Evolutionary conservation across 2,888 invertebrate species (phyloP), one percentile per base, ranked within the genome.

Genomic region (Enoplolaimus lenunculus): DNA sequence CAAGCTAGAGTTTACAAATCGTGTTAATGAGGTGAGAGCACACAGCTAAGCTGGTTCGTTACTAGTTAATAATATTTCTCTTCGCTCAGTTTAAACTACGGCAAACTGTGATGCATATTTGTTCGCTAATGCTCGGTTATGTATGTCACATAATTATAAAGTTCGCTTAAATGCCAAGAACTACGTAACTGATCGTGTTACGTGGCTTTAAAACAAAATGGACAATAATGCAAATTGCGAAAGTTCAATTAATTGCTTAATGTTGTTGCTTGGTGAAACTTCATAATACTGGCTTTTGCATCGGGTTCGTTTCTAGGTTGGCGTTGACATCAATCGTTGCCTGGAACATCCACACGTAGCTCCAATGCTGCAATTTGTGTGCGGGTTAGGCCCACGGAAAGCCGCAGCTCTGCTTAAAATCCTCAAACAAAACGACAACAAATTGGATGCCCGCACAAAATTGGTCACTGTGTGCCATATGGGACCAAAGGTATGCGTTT

Each of bases 21-120:
- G 93, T 70, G 91, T 94, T 0, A 98, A 97, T 80, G 97, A 97
- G 85, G n/a, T n/a, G n/a, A n/a, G n/a, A n/a, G n/a, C n/a, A n/a
- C n/a, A n/a, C n/a, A n/a, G n/a, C n/a, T n/a, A n/a, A n/a, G n/a
- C n/a, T n/a, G n/a, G n/a, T n/a, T n/a, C n/a, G n/a, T n/a, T n/a
- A n/a, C n/a, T n/a, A n/a, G n/a, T n/a, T n/a, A n/a, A n/a, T n/a
- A n/a, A n/a, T n/a, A n/a, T n/a, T n/a, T n/a, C n/a, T n/a, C n/a
- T n/a, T n/a, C n/a, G n/a, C n/a, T n/a, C n/a, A n/a, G n/a, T n/a
- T n/a, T n/a, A n/a, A n/a, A n/a, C n/a, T n/a, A n/a, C n/a, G n/a
- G n/a, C n/a, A n/a, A n/a, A n/a, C n/a, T n/a, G n/a, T n/a, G n/a
- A n/a, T n/a, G n/a, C n/a, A n/a, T n/a, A n/a, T n/a, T n/a, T n/a